These are phyloP conservation scores for Vollenhovia emeryi DNA, from an alignment of 1,140 invertebrate genomes.

Conservation along the genomic window DNA sequence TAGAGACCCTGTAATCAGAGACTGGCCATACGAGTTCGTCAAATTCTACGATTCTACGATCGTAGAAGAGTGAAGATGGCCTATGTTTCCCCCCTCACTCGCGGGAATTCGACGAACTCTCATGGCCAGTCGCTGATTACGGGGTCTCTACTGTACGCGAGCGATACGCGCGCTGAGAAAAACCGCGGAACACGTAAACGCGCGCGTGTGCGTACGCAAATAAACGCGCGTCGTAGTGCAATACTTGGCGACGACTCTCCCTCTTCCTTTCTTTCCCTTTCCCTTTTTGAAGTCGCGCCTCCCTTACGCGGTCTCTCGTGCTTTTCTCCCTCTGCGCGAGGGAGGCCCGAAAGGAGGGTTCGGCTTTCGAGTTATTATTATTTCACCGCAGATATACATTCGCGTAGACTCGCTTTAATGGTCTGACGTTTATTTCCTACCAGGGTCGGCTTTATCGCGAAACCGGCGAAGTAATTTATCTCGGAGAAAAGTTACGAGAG, in stretches of 20 bases:
- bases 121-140: too few relatives aligned
- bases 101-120: too few relatives aligned
- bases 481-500: not conserved
- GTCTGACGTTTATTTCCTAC: slow-evolving; percentile 50
- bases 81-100: too few relatives aligned
- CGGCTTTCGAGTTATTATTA: slow-evolving; percentile 59
- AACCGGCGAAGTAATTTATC: slow-evolving; percentile 1
- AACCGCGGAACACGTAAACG: slow-evolving; percentile 18
- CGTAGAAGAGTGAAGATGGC: too few relatives aligned
- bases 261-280: slow-evolving; percentile 56
- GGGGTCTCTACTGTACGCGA: slow-evolving; percentile 19
- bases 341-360: slow-evolving; percentile 52
- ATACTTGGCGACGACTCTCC: slow-evolving; percentile 39
- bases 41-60: too few relatives aligned
- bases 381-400: slow-evolving; percentile 59
- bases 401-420: slow-evolving; percentile 55
- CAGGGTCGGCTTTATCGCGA: slow-evolving; percentile 34
- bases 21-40: too few relatives aligned
- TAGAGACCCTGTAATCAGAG: too few relatives aligned
- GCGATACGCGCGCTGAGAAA: not conserved
- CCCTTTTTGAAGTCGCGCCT: slow-evolving; percentile 60
- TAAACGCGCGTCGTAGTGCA: slow-evolving; percentile 30
- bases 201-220: not conserved
- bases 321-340: slow-evolving; percentile 40
- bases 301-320: slow-evolving; percentile 8